Evolutionary conservation across 2,797 vertebrate genomes (phyloP).

Genomic region (Lithobates pipiens): DNA sequence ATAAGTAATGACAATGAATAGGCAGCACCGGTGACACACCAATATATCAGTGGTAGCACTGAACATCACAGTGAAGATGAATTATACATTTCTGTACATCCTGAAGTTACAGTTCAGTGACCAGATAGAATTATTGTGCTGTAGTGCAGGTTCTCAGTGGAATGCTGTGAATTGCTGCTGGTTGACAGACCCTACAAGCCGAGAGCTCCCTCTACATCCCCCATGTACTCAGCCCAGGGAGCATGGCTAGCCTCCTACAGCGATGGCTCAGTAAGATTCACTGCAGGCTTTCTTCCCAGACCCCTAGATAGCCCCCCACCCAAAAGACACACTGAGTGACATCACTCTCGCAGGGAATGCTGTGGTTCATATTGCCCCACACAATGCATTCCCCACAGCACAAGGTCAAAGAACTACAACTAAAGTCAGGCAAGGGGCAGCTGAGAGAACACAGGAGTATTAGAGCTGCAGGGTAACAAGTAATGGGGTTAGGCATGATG

Average conservation of each 20-base stretch:
- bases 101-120: neutral
- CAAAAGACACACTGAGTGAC: conserved; percentile 7
- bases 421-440: neutral
- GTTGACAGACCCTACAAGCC: neutral
- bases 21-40: neutral
- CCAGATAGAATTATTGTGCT: neutral
- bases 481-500: neutral
- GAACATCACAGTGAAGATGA: neutral
- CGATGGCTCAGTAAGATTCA: too few species aligned
- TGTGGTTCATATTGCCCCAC: neutral
- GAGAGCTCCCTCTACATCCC: too few species aligned
- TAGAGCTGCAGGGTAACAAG: neutral
- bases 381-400: neutral
- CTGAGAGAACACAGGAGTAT: neutral
- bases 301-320: neutral
- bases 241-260: too few species aligned
- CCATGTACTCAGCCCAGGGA: neutral
- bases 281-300: neutral
- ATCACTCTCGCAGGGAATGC: neutral
- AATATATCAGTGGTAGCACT: neutral
- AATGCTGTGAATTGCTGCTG: neutral
- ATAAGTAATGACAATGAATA: neutral
- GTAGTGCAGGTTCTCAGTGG: neutral
- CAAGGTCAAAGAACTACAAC: neutral
- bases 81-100: neutral